Evolutionary conservation across 2,113 vertebrate species (phyloP).

Genomic region (Canis aureus): DNA sequence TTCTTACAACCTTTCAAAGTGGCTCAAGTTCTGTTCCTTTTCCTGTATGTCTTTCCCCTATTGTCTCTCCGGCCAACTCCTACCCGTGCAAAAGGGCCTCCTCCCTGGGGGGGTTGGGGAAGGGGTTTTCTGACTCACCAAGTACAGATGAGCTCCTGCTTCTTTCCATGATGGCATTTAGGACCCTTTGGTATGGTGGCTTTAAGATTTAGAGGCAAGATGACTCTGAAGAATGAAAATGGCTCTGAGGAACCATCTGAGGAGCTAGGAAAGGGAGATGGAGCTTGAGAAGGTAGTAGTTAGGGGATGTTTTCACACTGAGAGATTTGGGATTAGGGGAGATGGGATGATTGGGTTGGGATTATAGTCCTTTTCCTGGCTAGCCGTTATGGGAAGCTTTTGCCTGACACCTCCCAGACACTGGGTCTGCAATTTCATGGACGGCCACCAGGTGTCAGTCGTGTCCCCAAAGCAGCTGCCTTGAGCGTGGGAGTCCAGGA

Average conservation of each 20-base stretch:
- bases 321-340: neutral
- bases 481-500: rapidly evolving
- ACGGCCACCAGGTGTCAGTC: neutral
- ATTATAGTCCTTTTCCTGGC: neutral
- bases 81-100: neutral
- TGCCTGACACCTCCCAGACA: rapidly evolving
- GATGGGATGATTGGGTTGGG: neutral
- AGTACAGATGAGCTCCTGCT: neutral
- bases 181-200: neutral
- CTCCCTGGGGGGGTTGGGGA: too few relatives aligned
- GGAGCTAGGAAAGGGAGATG: neutral
- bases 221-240: neutral
- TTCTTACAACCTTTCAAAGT: neutral
- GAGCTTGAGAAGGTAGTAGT: neutral
- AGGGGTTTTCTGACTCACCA: neutral
- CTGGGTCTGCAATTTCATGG: neutral
- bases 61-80: neutral
- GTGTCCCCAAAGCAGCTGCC: neutral
- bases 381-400: neutral
- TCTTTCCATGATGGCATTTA: neutral
- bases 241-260: neutral
- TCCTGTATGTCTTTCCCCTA: neutral
- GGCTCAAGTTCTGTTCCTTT: neutral
- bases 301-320: neutral
- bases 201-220: neutral